Percentiles rank a stretch among this genome's conserved stretches.
These are phyloP conservation scores for Myripristis jacobus DNA, from an alignment of 2,797 vertebrate genomes.

Conservation along the genomic window DNA sequence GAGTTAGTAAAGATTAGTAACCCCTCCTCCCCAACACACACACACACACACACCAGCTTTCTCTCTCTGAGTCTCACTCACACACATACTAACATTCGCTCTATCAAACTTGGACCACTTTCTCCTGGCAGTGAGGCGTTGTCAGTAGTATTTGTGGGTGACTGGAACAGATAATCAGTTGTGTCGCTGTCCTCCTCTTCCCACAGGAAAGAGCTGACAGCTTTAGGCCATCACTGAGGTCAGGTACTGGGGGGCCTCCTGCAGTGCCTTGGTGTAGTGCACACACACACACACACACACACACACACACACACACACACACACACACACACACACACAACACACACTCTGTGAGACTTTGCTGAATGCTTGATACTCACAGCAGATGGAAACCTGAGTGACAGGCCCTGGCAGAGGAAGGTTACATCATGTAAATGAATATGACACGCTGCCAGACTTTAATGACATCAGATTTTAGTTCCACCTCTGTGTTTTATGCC, in stretches of 20 bases:
- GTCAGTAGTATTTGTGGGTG: conserved; percentile 58
- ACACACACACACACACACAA: conserved; percentile 41
- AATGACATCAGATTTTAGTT: conserved; percentile 76
- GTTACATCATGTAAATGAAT: conserved; percentile 81
- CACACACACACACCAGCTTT: no score
- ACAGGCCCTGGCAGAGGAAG: conserved; percentile 76
- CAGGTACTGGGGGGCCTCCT: conserved; percentile 52
- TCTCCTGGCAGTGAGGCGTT: conserved; percentile 50
- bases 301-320: conserved; percentile 35
- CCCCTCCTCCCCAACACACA: no score
- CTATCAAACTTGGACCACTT: conserved; percentile 39
- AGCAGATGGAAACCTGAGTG: conserved; percentile 78
- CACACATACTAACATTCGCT: conserved; percentile 5
- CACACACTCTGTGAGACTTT: conserved; percentile 27
- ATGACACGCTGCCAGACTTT: conserved; percentile 72
- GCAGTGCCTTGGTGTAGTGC: conserved; percentile 30
- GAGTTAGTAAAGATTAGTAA: background rate
- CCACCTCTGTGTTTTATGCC: conserved; percentile 59
- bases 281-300: conserved; percentile 40
- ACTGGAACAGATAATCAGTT: conserved; percentile 73
- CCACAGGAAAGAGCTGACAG: conserved; percentile 72
- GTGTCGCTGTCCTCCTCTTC: conserved; percentile 63
- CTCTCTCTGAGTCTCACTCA: background rate
- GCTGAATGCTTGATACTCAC: conserved; percentile 29
- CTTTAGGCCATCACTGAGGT: conserved; percentile 70